phyloP scores from a whole-genome alignment of 2,113 vertebrate genomes.

The Cryptoleucopteryx plumbea region DNA sequence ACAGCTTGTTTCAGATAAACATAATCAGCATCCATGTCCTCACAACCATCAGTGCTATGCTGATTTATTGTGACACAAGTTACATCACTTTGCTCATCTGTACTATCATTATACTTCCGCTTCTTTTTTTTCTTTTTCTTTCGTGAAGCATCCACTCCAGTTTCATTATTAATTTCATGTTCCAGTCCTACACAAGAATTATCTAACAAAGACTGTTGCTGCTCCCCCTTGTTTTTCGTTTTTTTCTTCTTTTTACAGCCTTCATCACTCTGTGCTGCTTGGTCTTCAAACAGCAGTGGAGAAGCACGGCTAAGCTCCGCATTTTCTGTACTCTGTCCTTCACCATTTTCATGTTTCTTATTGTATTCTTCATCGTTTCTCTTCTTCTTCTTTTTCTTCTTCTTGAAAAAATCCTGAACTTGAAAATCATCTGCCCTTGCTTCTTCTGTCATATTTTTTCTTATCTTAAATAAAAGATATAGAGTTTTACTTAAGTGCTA shows the following conservation, averaged over 20 bases:
- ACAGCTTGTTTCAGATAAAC: not conserved
- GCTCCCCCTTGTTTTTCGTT: not conserved
- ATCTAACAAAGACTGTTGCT: not conserved
- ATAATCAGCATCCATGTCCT: rapidly evolving
- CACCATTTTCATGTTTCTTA: not conserved
- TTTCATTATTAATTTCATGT: not conserved
- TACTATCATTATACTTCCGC: rapidly evolving
- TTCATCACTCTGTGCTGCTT: not conserved
- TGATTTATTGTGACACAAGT: not conserved
- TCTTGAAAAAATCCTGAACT: not conserved
- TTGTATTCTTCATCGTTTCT: not conserved
- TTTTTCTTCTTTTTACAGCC: not conserved
- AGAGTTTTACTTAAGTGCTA: not conserved
- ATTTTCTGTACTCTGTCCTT: not conserved
- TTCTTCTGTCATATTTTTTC: not conserved
- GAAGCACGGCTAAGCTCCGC: rapidly evolving
- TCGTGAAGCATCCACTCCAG: not conserved
- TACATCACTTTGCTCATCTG: not conserved
- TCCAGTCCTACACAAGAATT: not conserved
- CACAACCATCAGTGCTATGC: not conserved
- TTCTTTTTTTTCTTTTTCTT: constrained; percentile 30
- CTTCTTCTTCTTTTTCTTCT: constrained; percentile 36
- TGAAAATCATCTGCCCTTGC: not conserved
- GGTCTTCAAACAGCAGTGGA: not conserved
- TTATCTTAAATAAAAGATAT: not conserved